Evolutionary conservation across 2,113 vertebrate species (phyloP), one percentile per base, ranked within the genome.

Genomic region (Strix uralensis): DNA sequence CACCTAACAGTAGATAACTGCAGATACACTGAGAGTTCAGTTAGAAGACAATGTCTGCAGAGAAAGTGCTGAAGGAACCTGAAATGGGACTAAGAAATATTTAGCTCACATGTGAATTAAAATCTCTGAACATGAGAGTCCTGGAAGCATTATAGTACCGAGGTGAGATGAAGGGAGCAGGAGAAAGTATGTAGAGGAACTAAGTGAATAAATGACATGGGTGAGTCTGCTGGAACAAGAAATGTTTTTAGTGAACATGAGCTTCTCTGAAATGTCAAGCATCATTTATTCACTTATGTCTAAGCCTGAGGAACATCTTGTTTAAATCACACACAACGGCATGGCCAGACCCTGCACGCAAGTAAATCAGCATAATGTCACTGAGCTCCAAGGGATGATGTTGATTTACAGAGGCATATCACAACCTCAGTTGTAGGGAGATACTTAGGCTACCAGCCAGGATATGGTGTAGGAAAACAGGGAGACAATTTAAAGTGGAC

Each of bases 241-340:
- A 88, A 92, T 89, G 74, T 46, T 86, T 78, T 59, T 79, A 47
- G 27, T 2, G 1, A 92, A 73, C 40, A 82, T 23, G 65, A 86
- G 70, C 65, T 86, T n/a, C 94, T 88, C 88, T 62, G 69, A 72
- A 91, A 94, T 42, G 52, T 67, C 84, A 88, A 78, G 65, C 32
- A n/a, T 63, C 55, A 57, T 91, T 91, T 91, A 85, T 81, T 91
- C 71, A 92, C 44, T 73, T 69, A 63, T 22, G 54, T 12, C 47
- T 73, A 62, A 93, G 49, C 42, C 65, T n/a, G 80, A 72, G 65
- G 59, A 94, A 86, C 88, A 91, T 81, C 84, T 94, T 91, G 85
- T 94, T 95, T 91, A 63, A 95, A 94, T 92, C 88, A 88, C 59
- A 65, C 20, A 17, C 19, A 63, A n/a, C 4, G 1, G 29, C 54